Evolutionary conservation across 2,113 vertebrate genomes (phyloP).

Genomic region (Oriolus oriolus): DNA sequence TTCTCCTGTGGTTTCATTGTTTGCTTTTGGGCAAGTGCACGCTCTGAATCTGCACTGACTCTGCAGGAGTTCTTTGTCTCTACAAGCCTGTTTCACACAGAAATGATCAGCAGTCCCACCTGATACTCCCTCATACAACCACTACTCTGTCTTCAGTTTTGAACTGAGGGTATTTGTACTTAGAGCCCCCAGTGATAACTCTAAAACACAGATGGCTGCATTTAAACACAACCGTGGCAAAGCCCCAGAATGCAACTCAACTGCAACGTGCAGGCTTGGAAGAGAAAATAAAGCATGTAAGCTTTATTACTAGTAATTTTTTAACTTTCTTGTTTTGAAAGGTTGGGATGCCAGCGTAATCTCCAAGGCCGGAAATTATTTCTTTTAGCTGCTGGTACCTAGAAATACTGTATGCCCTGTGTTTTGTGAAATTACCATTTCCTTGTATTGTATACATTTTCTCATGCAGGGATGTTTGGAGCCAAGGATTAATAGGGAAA

Average conservation of each 20-base stretch:
- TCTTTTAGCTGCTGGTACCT: neutral
- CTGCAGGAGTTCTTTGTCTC: neutral
- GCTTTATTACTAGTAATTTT: neutral
- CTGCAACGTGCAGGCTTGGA: neutral
- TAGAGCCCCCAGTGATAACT: neutral
- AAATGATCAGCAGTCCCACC: neutral
- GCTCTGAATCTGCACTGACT: neutral
- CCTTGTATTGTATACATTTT: rapidly evolving
- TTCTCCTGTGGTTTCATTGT: neutral
- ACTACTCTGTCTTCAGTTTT: neutral
- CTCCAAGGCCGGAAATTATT: neutral
- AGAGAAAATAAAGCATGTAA: neutral
- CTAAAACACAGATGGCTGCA: neutral
- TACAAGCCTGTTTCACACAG: neutral
- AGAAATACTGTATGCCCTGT: neutral
- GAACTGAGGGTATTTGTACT: neutral
- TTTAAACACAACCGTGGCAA: neutral
- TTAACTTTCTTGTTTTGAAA: neutral
- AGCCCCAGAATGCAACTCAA: neutral
- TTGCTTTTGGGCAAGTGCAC: neutral
- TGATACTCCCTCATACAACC: neutral
- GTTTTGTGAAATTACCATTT: neutral
- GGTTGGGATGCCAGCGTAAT: neutral
- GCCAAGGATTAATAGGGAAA: neutral
- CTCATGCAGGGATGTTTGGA: neutral